These are phyloP conservation scores for Tineola bisselliella DNA, from an alignment of 2,888 invertebrate species.

Conservation along the genomic window DNA sequence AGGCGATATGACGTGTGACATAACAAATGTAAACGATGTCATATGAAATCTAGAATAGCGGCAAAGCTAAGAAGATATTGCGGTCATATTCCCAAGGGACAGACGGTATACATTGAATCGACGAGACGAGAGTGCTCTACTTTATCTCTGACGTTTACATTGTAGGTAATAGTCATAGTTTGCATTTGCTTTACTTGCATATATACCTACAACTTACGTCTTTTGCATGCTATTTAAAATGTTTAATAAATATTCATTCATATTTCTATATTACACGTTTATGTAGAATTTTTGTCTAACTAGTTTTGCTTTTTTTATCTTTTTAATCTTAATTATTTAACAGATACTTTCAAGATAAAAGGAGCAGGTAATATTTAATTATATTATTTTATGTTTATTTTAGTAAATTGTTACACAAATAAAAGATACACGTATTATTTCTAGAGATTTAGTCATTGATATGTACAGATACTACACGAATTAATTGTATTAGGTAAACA, in stretches of 20 bases:
- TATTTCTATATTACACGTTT: not conserved
- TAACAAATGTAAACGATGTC: not conserved
- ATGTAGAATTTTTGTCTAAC: too few relatives aligned
- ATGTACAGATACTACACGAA: not conserved
- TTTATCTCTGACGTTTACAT: conserved; percentile 8
- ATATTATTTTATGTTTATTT: not conserved
- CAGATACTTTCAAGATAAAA: too few relatives aligned
- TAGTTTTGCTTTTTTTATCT: too few relatives aligned
- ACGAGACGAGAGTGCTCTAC: not conserved
- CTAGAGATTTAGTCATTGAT: not conserved
- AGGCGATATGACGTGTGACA: not conserved
- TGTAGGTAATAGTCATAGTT: not conserved
- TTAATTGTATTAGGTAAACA: not conserved
- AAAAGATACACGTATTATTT: not conserved
- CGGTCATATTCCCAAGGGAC: conserved; percentile 9
- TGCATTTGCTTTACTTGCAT: not conserved
- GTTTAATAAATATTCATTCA: not conserved
- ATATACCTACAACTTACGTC: not conserved
- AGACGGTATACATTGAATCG: not conserved
- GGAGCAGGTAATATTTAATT: too few relatives aligned
- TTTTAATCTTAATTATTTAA: too few relatives aligned
- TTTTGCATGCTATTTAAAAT: not conserved
- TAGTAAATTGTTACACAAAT: not conserved
- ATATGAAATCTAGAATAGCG: conserved; percentile 1
- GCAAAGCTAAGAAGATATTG: conserved; percentile 6